Evolutionary conservation across 2,113 vertebrate species (phyloP).

Genomic region (Megaptera novaeangliae): DNA sequence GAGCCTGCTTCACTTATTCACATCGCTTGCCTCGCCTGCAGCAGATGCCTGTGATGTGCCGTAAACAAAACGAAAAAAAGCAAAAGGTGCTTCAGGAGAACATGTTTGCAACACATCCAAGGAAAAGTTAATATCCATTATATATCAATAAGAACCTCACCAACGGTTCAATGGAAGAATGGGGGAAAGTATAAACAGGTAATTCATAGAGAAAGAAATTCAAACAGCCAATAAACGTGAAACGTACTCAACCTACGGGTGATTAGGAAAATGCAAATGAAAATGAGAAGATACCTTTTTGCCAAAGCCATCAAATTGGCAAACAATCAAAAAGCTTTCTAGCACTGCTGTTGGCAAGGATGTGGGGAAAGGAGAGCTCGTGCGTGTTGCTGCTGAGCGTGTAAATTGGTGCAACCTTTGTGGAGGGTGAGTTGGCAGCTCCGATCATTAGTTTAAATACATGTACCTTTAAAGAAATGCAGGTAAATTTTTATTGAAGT

Average conservation of each 20-base stretch:
- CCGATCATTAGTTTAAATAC: neutral
- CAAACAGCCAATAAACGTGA: neutral
- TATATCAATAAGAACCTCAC: neutral
- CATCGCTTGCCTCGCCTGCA: neutral
- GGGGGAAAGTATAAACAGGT: neutral
- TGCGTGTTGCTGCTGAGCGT: neutral
- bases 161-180: neutral
- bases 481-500: neutral
- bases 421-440: neutral
- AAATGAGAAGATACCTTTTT: neutral
- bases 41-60: neutral
- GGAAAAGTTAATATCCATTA: slow-evolving; percentile 10
- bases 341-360: neutral
- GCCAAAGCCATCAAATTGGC: slow-evolving; percentile 11
- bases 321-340: slow-evolving; percentile 22
- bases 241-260: neutral
- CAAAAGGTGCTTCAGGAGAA: neutral
- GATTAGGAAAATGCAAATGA: slow-evolving; percentile 26
- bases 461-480: neutral
- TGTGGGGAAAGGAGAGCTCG: neutral
- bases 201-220: neutral
- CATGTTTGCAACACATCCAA: neutral
- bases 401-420: neutral
- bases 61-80: neutral
- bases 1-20: neutral